Evolutionary conservation across 2,888 invertebrate genomes (phyloP).

Genomic region (Brachynemurus nebulosus): DNA sequence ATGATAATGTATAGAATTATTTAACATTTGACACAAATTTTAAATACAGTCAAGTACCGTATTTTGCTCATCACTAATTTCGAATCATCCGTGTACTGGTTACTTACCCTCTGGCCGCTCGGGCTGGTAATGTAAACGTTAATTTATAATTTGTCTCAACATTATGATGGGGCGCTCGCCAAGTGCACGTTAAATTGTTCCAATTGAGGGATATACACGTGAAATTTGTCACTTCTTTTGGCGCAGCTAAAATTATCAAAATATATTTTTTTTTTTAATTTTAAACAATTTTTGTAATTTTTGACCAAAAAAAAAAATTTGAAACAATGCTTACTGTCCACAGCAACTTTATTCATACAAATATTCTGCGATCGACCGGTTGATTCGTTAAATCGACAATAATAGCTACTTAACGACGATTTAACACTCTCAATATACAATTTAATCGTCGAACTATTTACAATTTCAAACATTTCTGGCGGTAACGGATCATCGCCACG

Average conservation of each 20-base stretch:
- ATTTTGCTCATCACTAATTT: no score
- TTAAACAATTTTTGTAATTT: no score
- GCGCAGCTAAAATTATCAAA: slow-evolving; percentile 35
- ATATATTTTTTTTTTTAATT: no score
- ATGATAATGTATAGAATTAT: no score
- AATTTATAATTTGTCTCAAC: slow-evolving; percentile 42
- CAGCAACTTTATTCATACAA: slow-evolving; percentile 39
- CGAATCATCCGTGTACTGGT: no score
- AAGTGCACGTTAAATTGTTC: slow-evolving; percentile 58
- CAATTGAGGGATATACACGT: slow-evolving; percentile 59
- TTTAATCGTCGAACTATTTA: slow-evolving; percentile 49
- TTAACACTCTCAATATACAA: slow-evolving; percentile 40
- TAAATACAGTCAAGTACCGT: no score
- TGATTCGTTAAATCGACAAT: slow-evolving; percentile 39
- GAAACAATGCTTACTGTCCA: slow-evolving; percentile 39
- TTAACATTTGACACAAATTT: no score
- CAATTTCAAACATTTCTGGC: slow-evolving; percentile 33
- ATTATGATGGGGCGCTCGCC: slow-evolving; percentile 45
- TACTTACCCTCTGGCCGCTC: slow-evolving; percentile 28
- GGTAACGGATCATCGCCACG: slow-evolving; percentile 29
- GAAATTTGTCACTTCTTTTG: slow-evolving; percentile 52
- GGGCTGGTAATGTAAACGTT: slow-evolving; percentile 31
- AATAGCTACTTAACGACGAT: slow-evolving; percentile 37
- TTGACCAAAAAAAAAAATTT: no score
- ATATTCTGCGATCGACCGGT: no score